Conservation (phyloP, 2,888 invertebrate species). For the Nemoura dubitans region DNA sequence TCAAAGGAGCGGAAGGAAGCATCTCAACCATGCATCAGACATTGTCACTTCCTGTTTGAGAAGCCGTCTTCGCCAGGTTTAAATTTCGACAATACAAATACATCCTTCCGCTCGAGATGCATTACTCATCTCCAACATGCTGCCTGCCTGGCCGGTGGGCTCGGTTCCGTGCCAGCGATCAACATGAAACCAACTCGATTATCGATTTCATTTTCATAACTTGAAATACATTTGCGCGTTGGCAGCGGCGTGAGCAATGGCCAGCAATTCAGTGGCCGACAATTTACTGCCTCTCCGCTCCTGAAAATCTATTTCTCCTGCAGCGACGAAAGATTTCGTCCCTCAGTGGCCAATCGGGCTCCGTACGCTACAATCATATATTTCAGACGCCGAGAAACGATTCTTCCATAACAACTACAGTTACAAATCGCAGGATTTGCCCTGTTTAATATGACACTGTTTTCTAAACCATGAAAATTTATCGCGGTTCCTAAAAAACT, state of each 20-base stretch:
- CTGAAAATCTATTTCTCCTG: background rate
- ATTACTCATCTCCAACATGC: background rate
- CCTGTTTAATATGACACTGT: slow-evolving; percentile 12
- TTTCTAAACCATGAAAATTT: slow-evolving; percentile 7
- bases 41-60: slow-evolving; percentile 28
- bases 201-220: slow-evolving; percentile 4
- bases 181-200: background rate
- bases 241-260: background rate
- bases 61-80: background rate
- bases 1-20: slow-evolving; percentile 34
- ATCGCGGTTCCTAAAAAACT: slow-evolving; percentile 8
- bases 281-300: background rate
- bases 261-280: background rate
- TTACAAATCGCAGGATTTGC: slow-evolving; percentile 7
- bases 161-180: background rate
- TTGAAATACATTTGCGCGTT: background rate
- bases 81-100: slow-evolving; percentile 5
- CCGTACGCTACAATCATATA: background rate
- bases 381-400: background rate
- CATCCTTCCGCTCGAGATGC: slow-evolving; percentile 19
- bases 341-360: background rate
- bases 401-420: background rate
- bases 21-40: slow-evolving; percentile 27
- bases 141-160: background rate
- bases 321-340: background rate